Evolutionary conservation across 2,888 invertebrate genomes (phyloP), one percentile per base, ranked within the genome.

Genomic region (Andrena dorsata): DNA sequence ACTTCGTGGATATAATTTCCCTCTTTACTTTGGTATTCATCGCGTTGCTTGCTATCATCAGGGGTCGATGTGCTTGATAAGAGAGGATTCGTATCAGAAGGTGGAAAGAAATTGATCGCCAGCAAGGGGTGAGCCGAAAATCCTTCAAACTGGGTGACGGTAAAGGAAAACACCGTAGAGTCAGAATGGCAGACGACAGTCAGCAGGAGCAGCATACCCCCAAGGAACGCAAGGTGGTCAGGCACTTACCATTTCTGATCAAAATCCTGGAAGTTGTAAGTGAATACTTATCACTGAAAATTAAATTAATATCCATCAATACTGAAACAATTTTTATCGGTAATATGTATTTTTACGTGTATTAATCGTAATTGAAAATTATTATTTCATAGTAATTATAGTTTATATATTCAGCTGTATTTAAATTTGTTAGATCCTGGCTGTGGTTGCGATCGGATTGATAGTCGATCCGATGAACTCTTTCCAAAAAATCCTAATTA

Each of bases 231-330:
- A 94, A 94, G 79, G 92, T 94, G 41, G 76, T 89, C 10, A 64
- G 82, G 69, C 85, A 83, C 41, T 81, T 96, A 95, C 95, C 95
- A 77, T 93, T 96, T 63, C 94, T 95, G 0, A 93, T 96, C 8
- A 95, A 96, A 92, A 93, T 95, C 49, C 86, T 95, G 10, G 96
- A 97, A 94, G 92, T 96, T 94, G 97, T 96, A 91, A 95, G 94
- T 80, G 10, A 41, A n/a, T 60, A 13, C 23, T 1, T 2, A 16
- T 49, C 30, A 49, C 51, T 53, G 5, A 20, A 16, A 13, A 30
- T 30, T 20, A 35, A n/a, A 35, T 35, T 47, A 32, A 16, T 5
- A 10, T 26, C 4, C 47, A 51, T n/a, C n/a, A n/a, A n/a, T 6
- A 23, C 23, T 20, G 10, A 61, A 61, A 41, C 41, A 41, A 41